Base-by-base conservation (phyloP, 2,888 invertebrate species). In the Diarsia dahlii region DNA sequence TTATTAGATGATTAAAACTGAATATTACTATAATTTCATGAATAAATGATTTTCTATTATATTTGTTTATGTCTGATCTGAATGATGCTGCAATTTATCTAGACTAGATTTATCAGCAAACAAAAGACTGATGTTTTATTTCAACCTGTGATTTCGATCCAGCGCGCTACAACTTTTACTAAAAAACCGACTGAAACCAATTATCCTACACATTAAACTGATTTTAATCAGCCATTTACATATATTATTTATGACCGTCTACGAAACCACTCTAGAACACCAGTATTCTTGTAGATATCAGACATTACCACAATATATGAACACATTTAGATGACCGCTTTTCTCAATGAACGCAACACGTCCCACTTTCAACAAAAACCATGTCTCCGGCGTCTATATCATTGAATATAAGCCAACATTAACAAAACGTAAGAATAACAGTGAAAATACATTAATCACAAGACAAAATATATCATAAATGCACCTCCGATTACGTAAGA, bases 401-500 rank as follows among this genome's bases (percentile, higher is more conserved):
- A 91, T 93, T 91, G 92, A 94, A 93, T 91, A 90, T 87, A 91
- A 88, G 91, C 94, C 92, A 94, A 92, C 91, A 91, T 93, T 92
- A 93, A 91, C 89, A 91, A 90, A 91, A 93, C 90, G 91, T 87
- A 93, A 92, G 88, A 90, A 92, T 93, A 94, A 93, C 93, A 92
- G 92, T 90, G 89, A 91, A 92, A 93, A 91, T 82, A 90, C 92
- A 95, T 95, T 93, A 94, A 95, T 95, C 94, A 94, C 91, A 87
- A 87, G 89, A 91, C 91, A 86, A 90, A 93, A 95, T 95, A 95
- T 95, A 95, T 96, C 94, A 95, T 93, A 92, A 81, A 90, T 88
- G 91, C 91, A 92, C 86, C 84, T 81, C 88, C 84, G 80, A 91
- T 95, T 95, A 93, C 93, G 94, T 92, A 95, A 95, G 88, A 78